A percentile compares a stretch with the other conserved stretches of the same genome.
These are phyloP conservation scores for Poeciliopsis retropinna DNA, from an alignment of 2,113 vertebrate genomes.

Conservation along the genomic window DNA sequence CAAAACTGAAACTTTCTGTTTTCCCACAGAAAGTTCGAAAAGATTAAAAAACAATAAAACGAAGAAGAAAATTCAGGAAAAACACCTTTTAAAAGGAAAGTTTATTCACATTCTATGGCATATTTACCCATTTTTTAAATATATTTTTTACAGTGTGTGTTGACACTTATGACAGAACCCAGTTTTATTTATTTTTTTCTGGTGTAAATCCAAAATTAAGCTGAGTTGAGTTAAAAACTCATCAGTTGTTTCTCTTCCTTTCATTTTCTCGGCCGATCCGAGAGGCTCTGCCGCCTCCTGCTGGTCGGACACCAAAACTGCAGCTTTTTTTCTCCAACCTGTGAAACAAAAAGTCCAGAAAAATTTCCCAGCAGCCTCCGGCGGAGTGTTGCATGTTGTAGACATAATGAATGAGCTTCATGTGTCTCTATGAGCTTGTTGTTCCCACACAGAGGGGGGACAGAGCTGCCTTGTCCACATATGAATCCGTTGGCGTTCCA, in stretches of 20 bases:
- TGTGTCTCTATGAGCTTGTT: slow-evolving; percentile 63
- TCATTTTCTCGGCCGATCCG: neutral
- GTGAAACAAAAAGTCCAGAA: too few species aligned
- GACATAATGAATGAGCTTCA: slow-evolving; percentile 60
- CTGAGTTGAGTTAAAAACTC: neutral
- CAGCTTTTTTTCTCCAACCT: neutral
- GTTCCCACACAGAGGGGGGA: slow-evolving; percentile 67
- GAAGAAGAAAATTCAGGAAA: too few species aligned
- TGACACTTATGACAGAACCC: too few species aligned
- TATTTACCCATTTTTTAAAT: too few species aligned
- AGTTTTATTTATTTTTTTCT: too few species aligned
- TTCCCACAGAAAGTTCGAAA: too few species aligned
- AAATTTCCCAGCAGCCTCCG: neutral
- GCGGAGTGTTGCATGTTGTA: slow-evolving; percentile 4
- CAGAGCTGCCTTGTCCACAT: slow-evolving; percentile 55
- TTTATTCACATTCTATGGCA: too few species aligned
- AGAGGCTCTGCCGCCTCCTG: slow-evolving; percentile 6
- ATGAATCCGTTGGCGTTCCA: slow-evolving; percentile 34
- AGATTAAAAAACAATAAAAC: too few species aligned
- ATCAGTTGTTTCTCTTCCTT: neutral
- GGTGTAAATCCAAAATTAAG: too few species aligned
- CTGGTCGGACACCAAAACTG: slow-evolving; percentile 5
- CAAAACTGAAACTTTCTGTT: too few species aligned
- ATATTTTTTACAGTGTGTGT: too few species aligned
- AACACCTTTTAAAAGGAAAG: too few species aligned